Evolutionary conservation across 2,797 vertebrate genomes (phyloP).

Genomic region (Adrianichthys oophorus): DNA sequence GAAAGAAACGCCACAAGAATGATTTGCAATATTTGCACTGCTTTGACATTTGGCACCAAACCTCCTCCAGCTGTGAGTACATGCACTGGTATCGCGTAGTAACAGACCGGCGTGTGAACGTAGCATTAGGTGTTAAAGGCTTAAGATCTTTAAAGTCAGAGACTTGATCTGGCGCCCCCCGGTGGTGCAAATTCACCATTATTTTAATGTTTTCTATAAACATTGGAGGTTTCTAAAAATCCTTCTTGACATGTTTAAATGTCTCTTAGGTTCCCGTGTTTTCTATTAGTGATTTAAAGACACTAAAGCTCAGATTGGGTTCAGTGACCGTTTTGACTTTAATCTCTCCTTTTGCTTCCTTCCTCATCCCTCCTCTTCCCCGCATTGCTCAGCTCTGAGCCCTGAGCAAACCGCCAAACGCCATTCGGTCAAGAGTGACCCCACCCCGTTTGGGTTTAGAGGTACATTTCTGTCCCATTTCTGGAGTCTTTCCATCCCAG

Average conservation of each 20-base stretch:
- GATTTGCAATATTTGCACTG: too few relatives aligned
- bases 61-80: too few relatives aligned
- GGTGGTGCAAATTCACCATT: slow-evolving; percentile 65
- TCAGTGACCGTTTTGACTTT: neutral
- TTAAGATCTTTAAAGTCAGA: neutral
- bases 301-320: neutral
- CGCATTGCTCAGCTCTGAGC: slow-evolving; percentile 81
- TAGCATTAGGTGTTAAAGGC: neutral
- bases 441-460: slow-evolving; percentile 90
- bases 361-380: slow-evolving; percentile 13
- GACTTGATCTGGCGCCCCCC: slow-evolving; percentile 41
- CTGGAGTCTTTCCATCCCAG: neutral
- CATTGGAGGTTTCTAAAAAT: neutral
- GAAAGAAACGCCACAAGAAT: too few relatives aligned
- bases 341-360: neutral
- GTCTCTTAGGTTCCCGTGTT: too few relatives aligned
- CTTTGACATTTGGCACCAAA: too few relatives aligned
- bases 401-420: slow-evolving; percentile 90
- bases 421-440: slow-evolving; percentile 92
- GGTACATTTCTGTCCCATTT: slow-evolving; percentile 66
- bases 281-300: too few relatives aligned
- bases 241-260: too few relatives aligned
- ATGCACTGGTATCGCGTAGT: too few relatives aligned
- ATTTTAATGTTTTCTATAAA: neutral
- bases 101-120: too few relatives aligned